Evolutionary conservation across 2,113 vertebrate genomes (phyloP), one percentile per base, ranked within the genome.

Genomic region (Burhinus oedicnemus): DNA sequence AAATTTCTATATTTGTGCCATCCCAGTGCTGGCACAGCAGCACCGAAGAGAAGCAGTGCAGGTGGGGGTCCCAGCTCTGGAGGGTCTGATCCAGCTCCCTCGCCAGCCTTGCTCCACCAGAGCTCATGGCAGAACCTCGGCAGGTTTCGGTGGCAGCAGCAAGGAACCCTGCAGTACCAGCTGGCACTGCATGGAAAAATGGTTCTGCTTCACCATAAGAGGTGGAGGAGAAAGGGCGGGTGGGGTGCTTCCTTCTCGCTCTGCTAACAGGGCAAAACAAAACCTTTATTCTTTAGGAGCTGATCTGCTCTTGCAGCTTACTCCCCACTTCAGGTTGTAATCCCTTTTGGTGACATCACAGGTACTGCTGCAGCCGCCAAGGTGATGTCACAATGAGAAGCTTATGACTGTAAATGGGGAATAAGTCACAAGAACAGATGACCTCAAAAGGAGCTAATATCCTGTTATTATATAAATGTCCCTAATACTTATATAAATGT

Each of bases 321-420:
- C 29, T 51, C 29, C 54, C 27, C 44, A 30, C 52, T 70, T 83
- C 74, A 54, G 57, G 64, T 91, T 47, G 34, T 92, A 97, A 97
- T 94, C 97, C 47, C 49, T 69, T 44, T 38, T 68, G 83, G 75
- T 96, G 96, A 97, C 94, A 96, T 96, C 94, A 96, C 78, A 96
- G 87, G 64, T 82, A 25, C 26, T 34, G 78, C 32, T 38, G 29
- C 1, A 2, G 81, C 61, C 3, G 27, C 78, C 90, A 76, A 42
- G 71, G 75, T 97, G 97, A 97, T 88, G 90, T 95, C 94, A 96
- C 66, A 75, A 86, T 51, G 70, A 91, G 83, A 45, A 92, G 93
- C 78, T 97, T 97, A 87, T 74, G 66, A 27, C 77, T 91, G 71
- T 60, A 69, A 93, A 92, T 68, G 87, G 44, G 42, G 68, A 90